Evolutionary conservation across 2,113 vertebrate species (phyloP).

Genomic region (Microtus richardsoni): DNA sequence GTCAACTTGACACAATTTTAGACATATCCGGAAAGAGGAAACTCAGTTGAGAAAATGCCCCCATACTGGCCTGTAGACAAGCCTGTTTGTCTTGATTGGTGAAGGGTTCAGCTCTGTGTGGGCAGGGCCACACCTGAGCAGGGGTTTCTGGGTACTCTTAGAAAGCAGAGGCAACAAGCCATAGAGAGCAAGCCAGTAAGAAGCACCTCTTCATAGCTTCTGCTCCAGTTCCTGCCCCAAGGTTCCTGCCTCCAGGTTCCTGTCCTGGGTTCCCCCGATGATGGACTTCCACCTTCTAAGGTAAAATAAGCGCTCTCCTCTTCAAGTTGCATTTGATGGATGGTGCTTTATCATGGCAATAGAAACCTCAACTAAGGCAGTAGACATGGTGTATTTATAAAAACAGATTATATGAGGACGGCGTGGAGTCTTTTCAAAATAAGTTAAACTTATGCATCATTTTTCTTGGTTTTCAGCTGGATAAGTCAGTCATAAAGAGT

Average conservation of each 20-base stretch:
- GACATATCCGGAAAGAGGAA: background rate
- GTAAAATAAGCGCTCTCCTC: background rate
- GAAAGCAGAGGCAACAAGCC: background rate
- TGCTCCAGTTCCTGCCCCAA: background rate
- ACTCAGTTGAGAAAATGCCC: background rate
- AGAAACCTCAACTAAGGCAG: background rate
- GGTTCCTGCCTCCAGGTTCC: background rate
- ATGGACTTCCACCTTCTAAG: background rate
- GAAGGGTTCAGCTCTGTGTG: background rate
- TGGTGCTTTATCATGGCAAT: background rate
- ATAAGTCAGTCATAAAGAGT: background rate
- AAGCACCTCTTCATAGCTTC: background rate
- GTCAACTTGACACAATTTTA: background rate
- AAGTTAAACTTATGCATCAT: background rate
- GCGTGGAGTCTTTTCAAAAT: background rate
- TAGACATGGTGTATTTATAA: background rate
- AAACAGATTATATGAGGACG: background rate
- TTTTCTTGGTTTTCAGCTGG: conserved; percentile 16
- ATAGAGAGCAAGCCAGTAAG: background rate
- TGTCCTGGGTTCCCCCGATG: background rate
- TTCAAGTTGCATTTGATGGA: background rate
- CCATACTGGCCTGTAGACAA: background rate
- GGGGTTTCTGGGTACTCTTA: background rate
- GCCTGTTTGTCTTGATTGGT: background rate
- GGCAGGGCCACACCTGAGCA: background rate